phyloP scores from a whole-genome alignment of 2,113 vertebrate species.

The Phoenicopterus ruber region DNA sequence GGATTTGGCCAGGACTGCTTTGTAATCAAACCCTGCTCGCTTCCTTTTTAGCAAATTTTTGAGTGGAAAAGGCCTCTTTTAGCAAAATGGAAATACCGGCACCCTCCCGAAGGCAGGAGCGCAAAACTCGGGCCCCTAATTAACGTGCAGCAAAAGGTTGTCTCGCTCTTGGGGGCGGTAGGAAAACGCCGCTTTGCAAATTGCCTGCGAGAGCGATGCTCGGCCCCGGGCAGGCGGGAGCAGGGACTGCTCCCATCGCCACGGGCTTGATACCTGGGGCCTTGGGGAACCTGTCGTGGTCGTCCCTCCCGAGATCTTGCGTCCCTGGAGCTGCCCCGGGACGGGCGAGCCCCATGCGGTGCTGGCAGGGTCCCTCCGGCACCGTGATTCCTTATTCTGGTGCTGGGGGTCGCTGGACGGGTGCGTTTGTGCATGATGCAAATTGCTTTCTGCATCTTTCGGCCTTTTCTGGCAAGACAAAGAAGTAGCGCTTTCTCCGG shows the following conservation, averaged over 20 bases:
- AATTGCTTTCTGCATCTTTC: background rate
- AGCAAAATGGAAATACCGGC: background rate
- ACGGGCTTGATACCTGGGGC: background rate
- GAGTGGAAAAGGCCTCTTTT: conserved; percentile 14
- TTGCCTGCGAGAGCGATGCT: background rate
- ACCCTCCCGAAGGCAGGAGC: background rate
- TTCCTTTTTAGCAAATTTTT: conserved; percentile 25
- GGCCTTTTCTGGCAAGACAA: background rate
- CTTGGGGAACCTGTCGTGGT: background rate
- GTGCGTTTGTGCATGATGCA: background rate
- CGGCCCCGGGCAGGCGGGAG: background rate
- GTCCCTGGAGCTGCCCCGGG: background rate
- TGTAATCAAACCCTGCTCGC: conserved; percentile 36
- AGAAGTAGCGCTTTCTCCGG: background rate
- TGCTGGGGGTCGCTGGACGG: background rate
- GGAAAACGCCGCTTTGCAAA: background rate
- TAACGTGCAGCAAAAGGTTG: background rate
- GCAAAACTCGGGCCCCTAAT: background rate
- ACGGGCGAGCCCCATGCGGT: fast-evolving
- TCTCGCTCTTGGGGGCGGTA: background rate
- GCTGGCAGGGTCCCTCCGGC: background rate
- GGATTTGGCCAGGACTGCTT: conserved; percentile 28
- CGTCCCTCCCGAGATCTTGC: background rate
- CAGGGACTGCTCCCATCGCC: background rate
- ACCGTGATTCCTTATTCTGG: fast-evolving